Conservation (phyloP, 2,888 invertebrate species). For the Clunio marinus region DNA sequence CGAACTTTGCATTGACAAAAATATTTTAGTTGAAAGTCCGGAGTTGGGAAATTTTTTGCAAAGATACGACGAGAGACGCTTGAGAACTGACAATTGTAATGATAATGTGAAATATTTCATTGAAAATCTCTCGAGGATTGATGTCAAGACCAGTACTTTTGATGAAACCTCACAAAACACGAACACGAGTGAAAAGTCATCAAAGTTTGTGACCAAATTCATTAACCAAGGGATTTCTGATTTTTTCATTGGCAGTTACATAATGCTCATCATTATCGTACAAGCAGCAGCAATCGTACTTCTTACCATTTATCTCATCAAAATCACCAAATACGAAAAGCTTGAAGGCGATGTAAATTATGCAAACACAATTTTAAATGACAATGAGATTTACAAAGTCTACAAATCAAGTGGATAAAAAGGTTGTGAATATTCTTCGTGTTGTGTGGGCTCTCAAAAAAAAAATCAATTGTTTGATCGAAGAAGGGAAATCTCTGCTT, state of each 20-base stretch:
- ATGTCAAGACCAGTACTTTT: neutral
- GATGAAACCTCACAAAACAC: too few relatives aligned
- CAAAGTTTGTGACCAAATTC: constrained; percentile 3
- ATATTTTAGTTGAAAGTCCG: neutral
- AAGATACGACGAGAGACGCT: neutral
- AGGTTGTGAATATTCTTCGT: neutral
- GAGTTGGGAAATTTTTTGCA: constrained; percentile 1
- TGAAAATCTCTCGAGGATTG: neutral
- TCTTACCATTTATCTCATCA: constrained; percentile 26
- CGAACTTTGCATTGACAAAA: constrained; percentile 29
- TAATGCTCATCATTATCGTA: constrained; percentile 13
- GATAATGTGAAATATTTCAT: constrained; percentile 3
- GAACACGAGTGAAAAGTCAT: neutral
- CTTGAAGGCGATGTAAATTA: constrained; percentile 34
- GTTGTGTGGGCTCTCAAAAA: too few relatives aligned
- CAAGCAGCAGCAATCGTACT: constrained; percentile 24
- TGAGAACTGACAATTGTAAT: constrained; percentile 9
- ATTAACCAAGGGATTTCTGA: constrained; percentile 26
- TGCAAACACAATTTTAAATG: constrained; percentile 37
- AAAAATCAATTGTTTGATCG: neutral
- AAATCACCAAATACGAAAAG: constrained; percentile 34
- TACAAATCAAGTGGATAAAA: constrained; percentile 24
- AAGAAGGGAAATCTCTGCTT: neutral
- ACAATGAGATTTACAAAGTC: constrained; percentile 35
- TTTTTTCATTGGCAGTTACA: constrained; percentile 36